A percentile compares a stretch with the other conserved stretches of the same genome.
phyloP scores from a whole-genome alignment of 23 tunicate species.

The Trididemnum nubilum region DNA sequence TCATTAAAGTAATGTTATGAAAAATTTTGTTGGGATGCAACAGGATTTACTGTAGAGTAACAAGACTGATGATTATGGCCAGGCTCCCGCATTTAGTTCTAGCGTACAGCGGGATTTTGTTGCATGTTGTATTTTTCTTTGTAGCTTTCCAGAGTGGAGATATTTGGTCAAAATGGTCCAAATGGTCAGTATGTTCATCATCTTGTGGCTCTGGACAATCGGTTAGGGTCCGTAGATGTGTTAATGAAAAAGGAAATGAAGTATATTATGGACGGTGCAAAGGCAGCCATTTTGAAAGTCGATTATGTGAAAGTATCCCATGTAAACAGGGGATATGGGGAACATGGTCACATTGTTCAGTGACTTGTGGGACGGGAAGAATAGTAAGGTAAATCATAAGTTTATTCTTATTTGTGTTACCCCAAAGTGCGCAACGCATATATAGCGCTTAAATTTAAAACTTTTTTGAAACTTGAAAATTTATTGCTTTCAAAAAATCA shows the following conservation, averaged over 20 bases:
- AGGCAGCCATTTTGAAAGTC: not conserved
- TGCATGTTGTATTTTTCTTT: too few relatives aligned
- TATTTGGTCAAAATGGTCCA: not conserved
- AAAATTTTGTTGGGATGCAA: too few relatives aligned
- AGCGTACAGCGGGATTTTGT: too few relatives aligned
- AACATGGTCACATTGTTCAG: slow-evolving; percentile 24
- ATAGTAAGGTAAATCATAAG: slow-evolving; percentile 4
- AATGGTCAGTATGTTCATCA: slow-evolving; percentile 8
- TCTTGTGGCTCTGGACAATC: slow-evolving; percentile 14
- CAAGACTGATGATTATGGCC: too few relatives aligned
- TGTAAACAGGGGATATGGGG: slow-evolving; percentile 30
- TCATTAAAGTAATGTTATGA: too few relatives aligned
- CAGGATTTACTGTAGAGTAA: too few relatives aligned
- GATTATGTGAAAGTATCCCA: not conserved
- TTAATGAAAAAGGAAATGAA: not conserved
- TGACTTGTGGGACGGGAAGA: slow-evolving; percentile 4
- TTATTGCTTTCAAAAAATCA: too few relatives aligned
- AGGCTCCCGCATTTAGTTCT: too few relatives aligned
- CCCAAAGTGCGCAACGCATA: too few relatives aligned
- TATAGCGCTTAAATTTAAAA: too few relatives aligned
- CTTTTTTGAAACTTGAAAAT: too few relatives aligned
- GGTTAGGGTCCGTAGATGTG: not conserved
- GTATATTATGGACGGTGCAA: slow-evolving; percentile 15
- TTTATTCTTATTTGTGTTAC: not conserved
- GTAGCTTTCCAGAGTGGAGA: too few relatives aligned